Conservation (phyloP, 2,888 invertebrate genomes). For the Empis stercorea region DNA sequence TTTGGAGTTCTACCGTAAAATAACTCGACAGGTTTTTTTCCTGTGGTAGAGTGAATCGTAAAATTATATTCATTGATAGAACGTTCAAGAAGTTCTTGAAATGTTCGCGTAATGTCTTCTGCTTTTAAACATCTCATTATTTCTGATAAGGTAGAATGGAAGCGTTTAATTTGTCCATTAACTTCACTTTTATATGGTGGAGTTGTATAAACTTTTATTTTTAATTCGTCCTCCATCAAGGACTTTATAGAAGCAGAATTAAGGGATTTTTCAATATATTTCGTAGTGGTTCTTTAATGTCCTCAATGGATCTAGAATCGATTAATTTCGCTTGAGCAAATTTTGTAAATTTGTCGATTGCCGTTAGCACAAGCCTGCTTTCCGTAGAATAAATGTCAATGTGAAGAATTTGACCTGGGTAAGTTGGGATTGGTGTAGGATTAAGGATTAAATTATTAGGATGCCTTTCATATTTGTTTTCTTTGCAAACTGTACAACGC, state of each 20-base stretch:
- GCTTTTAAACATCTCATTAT: slow-evolving; percentile 3
- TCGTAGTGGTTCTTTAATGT: slow-evolving; percentile 9
- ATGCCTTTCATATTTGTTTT: slow-evolving; percentile 2
- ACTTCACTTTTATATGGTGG: slow-evolving; percentile 7
- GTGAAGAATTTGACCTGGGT: slow-evolving; percentile 7
- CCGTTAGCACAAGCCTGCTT: slow-evolving; percentile 7
- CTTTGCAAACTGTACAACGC: slow-evolving; percentile 1
- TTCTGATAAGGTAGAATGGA: slow-evolving; percentile 8
- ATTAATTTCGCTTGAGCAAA: slow-evolving; percentile 6
- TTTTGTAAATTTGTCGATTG: slow-evolving; percentile 12
- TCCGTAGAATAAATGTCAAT: slow-evolving; percentile 8
- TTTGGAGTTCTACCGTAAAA: slow-evolving; percentile 4
- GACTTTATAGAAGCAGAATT: slow-evolving; percentile 3
- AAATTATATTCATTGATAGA: slow-evolving; percentile 6
- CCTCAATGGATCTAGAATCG: slow-evolving; percentile 5
- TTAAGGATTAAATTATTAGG: not conserved
- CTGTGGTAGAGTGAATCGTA: slow-evolving; percentile 4
- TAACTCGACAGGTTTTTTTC: slow-evolving; percentile 2
- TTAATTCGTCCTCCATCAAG: slow-evolving; percentile 5
- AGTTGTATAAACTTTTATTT: slow-evolving; percentile 4
- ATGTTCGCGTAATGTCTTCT: not conserved
- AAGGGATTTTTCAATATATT: slow-evolving; percentile 7
- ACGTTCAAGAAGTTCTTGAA: not conserved
- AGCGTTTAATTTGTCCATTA: slow-evolving; percentile 4
- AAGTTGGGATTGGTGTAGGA: slow-evolving; percentile 6